These are phyloP conservation scores for Leuctra nigra DNA, from an alignment of 2,888 invertebrate species.

Conservation along the genomic window DNA sequence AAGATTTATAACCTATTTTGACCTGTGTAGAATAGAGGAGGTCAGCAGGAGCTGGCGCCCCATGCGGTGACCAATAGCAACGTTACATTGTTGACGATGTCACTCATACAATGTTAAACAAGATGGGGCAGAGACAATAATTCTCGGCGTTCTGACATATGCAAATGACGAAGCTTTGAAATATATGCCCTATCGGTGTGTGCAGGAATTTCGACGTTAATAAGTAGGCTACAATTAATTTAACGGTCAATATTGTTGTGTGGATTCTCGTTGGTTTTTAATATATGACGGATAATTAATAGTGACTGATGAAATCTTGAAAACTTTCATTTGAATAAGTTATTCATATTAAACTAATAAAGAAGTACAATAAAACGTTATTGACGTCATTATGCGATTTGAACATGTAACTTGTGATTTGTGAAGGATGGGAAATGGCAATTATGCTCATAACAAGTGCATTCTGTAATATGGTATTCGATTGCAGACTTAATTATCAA, in stretches of 20 bases:
- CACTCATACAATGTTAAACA: slow-evolving; percentile 12
- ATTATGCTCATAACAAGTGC: too few relatives aligned
- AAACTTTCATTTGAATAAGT: too few relatives aligned
- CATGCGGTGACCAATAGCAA: slow-evolving; percentile 8
- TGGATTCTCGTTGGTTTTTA: neutral
- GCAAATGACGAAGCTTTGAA: slow-evolving; percentile 1
- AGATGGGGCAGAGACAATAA: slow-evolving; percentile 14
- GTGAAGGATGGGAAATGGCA: too few relatives aligned
- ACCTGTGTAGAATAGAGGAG: slow-evolving; percentile 9
- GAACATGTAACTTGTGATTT: too few relatives aligned
- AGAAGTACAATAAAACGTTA: too few relatives aligned
- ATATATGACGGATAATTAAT: too few relatives aligned
- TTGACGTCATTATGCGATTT: too few relatives aligned
- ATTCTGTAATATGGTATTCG: too few relatives aligned
- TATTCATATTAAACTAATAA: too few relatives aligned
- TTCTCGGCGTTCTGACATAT: slow-evolving; percentile 12
- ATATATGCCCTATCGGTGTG: neutral
- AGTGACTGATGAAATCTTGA: too few relatives aligned
- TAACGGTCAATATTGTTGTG: neutral
- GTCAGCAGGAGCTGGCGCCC: slow-evolving; percentile 10
- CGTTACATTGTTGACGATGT: slow-evolving; percentile 13
- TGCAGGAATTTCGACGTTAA: slow-evolving; percentile 1
- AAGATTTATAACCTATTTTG: slow-evolving; percentile 14
- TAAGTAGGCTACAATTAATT: slow-evolving; percentile 10
- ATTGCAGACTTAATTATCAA: too few relatives aligned